Conservation (phyloP, 2,888 invertebrate genomes). For the Drosophila recens region DNA sequence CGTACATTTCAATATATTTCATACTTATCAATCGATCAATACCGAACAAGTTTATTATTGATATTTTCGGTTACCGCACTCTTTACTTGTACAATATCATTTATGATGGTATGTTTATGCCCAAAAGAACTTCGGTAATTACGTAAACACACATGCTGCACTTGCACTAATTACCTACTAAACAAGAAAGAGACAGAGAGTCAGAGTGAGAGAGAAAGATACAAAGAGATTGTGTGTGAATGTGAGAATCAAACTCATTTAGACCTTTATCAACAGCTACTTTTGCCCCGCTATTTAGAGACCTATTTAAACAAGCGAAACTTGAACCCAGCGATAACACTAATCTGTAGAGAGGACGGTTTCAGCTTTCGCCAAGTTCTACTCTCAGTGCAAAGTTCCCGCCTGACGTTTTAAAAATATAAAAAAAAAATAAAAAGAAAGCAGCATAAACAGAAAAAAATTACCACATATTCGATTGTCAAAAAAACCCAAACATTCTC, state of each 20-base stretch:
- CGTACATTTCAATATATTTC: background rate
- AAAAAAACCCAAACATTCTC: background rate
- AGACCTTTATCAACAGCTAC: slow-evolving; percentile 33
- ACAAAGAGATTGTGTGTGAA: background rate
- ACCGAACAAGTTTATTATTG: slow-evolving; percentile 22
- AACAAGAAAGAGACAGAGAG: background rate
- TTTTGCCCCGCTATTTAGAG: slow-evolving; percentile 30
- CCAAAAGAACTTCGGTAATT: slow-evolving; percentile 6
- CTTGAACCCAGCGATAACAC: slow-evolving; percentile 55
- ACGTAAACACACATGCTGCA: slow-evolving; percentile 26
- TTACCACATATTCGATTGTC: background rate
- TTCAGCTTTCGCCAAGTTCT: slow-evolving; percentile 19
- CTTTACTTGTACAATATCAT: slow-evolving; percentile 7
- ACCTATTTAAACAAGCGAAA: slow-evolving; percentile 33
- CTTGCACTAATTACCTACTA: slow-evolving; percentile 34
- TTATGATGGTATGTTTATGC: slow-evolving; percentile 11
- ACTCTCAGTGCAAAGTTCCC: slow-evolving; percentile 42
- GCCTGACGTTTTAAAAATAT: background rate
- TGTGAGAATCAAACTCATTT: background rate
- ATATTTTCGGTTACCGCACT: slow-evolving; percentile 13
- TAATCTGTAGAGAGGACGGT: slow-evolving; percentile 41
- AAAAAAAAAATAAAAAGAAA: slow-evolving; percentile 1
- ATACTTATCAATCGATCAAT: slow-evolving; percentile 37
- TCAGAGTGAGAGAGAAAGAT: slow-evolving; percentile 1
- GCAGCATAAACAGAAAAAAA: background rate